Conservation (phyloP, 2,888 invertebrate genomes). For the Zaprionus obscuricornis region DNA sequence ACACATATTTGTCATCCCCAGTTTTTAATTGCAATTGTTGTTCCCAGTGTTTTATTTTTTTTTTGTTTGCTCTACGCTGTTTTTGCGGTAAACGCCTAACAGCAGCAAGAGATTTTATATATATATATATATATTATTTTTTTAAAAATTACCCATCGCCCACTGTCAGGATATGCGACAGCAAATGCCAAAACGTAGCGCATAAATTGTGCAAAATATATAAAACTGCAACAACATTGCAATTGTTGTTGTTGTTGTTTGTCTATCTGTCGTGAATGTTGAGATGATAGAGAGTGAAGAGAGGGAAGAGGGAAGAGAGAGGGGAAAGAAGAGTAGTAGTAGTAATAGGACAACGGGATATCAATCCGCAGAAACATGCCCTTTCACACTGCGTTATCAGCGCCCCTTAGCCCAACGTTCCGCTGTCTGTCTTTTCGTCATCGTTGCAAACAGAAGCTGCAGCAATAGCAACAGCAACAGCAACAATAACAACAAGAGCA, state of each 20-base stretch:
- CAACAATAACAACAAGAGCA: too few relatives aligned
- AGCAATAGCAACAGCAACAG: slow-evolving; percentile 58
- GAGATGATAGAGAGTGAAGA: too few relatives aligned
- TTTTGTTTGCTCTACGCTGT: slow-evolving; percentile 28
- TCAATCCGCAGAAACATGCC: slow-evolving; percentile 83
- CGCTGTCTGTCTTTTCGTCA: slow-evolving; percentile 17
- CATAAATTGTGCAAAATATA: slow-evolving; percentile 60
- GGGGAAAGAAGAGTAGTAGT: too few relatives aligned
- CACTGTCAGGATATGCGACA: slow-evolving; percentile 51
- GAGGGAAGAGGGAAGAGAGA: too few relatives aligned
- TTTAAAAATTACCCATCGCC: slow-evolving; percentile 60
- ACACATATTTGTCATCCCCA: not conserved
- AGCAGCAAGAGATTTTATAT: too few relatives aligned
- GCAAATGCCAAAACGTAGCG: slow-evolving; percentile 44
- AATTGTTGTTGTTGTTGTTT: slow-evolving; percentile 18
- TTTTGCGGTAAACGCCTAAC: slow-evolving; percentile 58
- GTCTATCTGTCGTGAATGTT: slow-evolving; percentile 13
- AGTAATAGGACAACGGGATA: slow-evolving; percentile 76
- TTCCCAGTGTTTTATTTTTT: slow-evolving; percentile 36
- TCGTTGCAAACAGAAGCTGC: slow-evolving; percentile 6
- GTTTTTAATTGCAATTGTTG: slow-evolving; percentile 47
- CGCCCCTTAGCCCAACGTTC: slow-evolving; percentile 27
- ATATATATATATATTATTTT: too few relatives aligned
- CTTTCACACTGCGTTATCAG: slow-evolving; percentile 79
- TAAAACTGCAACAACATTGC: slow-evolving; percentile 22